phyloP scores from a whole-genome alignment of 92 coral and sea anemone species.

The Epizoanthus ramosus region DNA sequence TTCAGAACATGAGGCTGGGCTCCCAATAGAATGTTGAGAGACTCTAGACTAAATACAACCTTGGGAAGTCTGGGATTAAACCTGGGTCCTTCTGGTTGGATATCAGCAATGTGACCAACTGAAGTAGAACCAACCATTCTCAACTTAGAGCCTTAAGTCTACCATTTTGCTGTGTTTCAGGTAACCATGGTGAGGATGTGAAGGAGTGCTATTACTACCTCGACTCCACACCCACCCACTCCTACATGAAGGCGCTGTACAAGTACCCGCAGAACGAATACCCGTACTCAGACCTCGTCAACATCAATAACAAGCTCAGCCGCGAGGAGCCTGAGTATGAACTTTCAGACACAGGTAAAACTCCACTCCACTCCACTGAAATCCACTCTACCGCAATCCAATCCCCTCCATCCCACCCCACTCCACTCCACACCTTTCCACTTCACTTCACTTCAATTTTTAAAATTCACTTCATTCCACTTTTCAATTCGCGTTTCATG shows the following conservation, averaged over 20 bases:
- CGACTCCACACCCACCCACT: slow-evolving; percentile 96
- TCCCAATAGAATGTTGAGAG: too few species aligned
- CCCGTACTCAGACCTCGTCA: slow-evolving; percentile 79
- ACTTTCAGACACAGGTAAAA: slow-evolving; percentile 77
- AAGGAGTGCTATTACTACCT: slow-evolving; percentile 98
- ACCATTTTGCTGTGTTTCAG: slow-evolving; percentile 30
- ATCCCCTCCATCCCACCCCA: too few species aligned
- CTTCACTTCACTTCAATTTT: too few species aligned
- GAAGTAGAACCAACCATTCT: too few species aligned
- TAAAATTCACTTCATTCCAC: too few species aligned
- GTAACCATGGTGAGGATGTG: slow-evolving; percentile 99
- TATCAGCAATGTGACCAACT: not conserved
- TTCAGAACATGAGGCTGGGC: too few species aligned
- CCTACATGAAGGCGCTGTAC: slow-evolving; percentile 98
- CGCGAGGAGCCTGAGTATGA: slow-evolving; percentile 75
- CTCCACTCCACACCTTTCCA: too few species aligned
- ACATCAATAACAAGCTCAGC: slow-evolving; percentile 57
- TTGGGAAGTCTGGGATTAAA: not conserved
- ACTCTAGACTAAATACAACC: too few species aligned
- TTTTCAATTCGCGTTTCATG: too few species aligned
- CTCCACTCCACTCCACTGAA: too few species aligned
- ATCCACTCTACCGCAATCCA: too few species aligned
- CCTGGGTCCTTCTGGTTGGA: not conserved
- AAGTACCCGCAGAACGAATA: slow-evolving; percentile 93
- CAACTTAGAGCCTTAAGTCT: not conserved